These are phyloP conservation scores for Morpho helenor DNA, from an alignment of 2,888 invertebrate species.

Conservation along the genomic window DNA sequence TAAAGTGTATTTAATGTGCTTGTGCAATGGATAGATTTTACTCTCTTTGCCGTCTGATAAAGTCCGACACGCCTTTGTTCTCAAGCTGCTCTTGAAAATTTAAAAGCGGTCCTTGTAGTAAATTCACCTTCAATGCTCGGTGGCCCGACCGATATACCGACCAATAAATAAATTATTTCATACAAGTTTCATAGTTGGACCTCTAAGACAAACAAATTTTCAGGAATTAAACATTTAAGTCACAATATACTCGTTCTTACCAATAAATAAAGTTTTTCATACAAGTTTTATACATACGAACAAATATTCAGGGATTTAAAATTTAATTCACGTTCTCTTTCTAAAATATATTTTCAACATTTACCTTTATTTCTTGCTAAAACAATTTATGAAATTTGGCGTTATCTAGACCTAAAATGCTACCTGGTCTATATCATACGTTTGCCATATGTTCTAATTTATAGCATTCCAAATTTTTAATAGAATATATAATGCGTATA, in stretches of 20 bases:
- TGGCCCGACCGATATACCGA: conserved; percentile 42
- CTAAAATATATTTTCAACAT: background rate
- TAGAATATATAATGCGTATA: too few species aligned
- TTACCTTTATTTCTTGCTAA: background rate
- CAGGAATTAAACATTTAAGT: too few species aligned
- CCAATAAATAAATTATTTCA: conserved; percentile 49
- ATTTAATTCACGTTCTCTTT: background rate
- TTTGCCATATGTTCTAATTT: too few species aligned
- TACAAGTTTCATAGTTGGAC: background rate
- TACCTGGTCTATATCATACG: too few species aligned
- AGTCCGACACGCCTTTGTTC: conserved; percentile 62
- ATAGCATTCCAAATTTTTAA: too few species aligned
- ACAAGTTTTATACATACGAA: too few species aligned
- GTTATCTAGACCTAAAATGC: too few species aligned
- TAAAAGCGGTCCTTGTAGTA: conserved; percentile 63
- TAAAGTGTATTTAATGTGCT: conserved; percentile 38
- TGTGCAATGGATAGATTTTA: conserved; percentile 66
- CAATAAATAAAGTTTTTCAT: too few species aligned
- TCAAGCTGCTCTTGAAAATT: conserved; percentile 60
- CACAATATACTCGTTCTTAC: too few species aligned
- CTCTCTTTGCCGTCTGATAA: conserved; percentile 65
- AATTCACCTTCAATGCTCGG: conserved; percentile 48
- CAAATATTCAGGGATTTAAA: too few species aligned
- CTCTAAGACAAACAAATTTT: too few species aligned
- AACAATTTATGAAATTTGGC: background rate